Evolutionary conservation across 2,888 invertebrate genomes (phyloP).

Genomic region (Muscina levida): DNA sequence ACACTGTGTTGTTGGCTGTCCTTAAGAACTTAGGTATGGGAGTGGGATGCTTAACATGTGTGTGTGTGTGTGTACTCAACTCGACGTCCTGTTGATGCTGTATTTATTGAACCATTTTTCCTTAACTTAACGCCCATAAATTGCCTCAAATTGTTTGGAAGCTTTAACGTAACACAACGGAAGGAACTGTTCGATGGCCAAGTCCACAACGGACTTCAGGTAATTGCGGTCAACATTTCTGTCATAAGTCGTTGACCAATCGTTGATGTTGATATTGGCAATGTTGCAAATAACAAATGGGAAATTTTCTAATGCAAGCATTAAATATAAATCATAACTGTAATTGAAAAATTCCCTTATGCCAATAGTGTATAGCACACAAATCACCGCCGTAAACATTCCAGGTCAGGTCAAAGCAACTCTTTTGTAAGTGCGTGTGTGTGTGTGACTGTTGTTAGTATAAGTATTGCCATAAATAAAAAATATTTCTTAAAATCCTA

Average conservation of each 20-base stretch:
- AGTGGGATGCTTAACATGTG: too few relatives aligned
- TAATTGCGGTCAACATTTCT: neutral
- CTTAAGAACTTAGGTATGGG: too few relatives aligned
- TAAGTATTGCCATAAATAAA: constrained; percentile 9
- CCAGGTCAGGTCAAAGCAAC: neutral
- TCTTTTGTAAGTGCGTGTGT: neutral
- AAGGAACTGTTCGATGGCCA: too few relatives aligned
- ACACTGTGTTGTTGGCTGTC: too few relatives aligned
- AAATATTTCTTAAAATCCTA: neutral
- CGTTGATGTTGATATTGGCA: too few relatives aligned
- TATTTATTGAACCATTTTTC: constrained; percentile 29
- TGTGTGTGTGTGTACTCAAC: too few relatives aligned
- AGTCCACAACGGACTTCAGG: too few relatives aligned
- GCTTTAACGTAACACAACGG: too few relatives aligned
- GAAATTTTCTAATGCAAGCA: too few relatives aligned
- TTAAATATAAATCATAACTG: constrained; percentile 17
- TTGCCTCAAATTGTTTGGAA: neutral
- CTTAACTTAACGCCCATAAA: constrained; percentile 9
- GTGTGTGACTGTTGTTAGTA: neutral
- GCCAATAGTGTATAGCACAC: too few relatives aligned
- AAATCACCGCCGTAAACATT: neutral
- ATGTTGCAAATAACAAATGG: too few relatives aligned
- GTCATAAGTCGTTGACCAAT: neutral
- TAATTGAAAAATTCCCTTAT: neutral
- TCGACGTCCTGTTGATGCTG: neutral